These are phyloP conservation scores for Epizoanthus ramosus DNA, from an alignment of 92 coral and sea anemone genomes.

Conservation along the genomic window DNA sequence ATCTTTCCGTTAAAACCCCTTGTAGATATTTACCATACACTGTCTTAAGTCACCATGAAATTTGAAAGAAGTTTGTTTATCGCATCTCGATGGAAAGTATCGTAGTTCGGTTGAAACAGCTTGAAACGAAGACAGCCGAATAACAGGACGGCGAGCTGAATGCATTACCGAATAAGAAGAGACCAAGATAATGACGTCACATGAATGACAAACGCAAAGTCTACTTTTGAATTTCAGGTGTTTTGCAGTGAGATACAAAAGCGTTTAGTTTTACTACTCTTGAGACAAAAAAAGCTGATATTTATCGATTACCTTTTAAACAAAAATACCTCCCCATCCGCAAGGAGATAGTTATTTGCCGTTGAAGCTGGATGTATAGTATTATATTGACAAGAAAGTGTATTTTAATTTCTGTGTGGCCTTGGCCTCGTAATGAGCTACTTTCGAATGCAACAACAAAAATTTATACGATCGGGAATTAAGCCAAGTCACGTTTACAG, in stretches of 20 bases:
- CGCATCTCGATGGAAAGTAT: conserved; percentile 4
- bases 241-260: neutral
- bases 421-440: conserved; percentile 35
- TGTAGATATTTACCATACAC: conserved; percentile 7
- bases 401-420: neutral
- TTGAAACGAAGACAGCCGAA: conserved; percentile 12
- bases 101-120: neutral
- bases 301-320: too few relatives aligned
- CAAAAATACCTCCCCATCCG: too few relatives aligned
- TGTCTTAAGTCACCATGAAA: conserved; percentile 7
- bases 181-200: conserved; percentile 23
- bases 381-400: too few relatives aligned
- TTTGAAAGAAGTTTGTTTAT: conserved; percentile 14
- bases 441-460: conserved; percentile 36
- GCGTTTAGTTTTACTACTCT: neutral
- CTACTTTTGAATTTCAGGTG: conserved; percentile 14
- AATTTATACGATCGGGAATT: neutral
- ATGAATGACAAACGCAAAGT: neutral
- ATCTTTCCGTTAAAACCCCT: conserved; percentile 11
- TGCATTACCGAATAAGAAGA: neutral
- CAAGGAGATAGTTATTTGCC: too few relatives aligned
- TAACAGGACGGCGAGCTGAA: conserved; percentile 12
- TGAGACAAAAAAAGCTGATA: neutral
- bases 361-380: too few relatives aligned
- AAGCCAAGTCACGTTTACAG: conserved; percentile 22